These are phyloP conservation scores for Rhopalosiphum maidis DNA, from an alignment of 1,140 invertebrate genomes.

Conservation along the genomic window DNA sequence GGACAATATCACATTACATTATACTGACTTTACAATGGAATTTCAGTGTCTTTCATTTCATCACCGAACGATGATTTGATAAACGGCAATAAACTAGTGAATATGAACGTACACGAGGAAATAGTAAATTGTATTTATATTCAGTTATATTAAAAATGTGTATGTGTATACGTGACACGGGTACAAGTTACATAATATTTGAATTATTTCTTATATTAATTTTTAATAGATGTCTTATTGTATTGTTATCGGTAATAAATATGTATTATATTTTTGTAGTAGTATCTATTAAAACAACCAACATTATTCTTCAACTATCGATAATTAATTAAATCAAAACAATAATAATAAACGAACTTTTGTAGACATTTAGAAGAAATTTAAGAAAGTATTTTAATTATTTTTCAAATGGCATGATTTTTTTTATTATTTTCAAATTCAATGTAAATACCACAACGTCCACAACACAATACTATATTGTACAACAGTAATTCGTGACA, in stretches of 20 bases:
- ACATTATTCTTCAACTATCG: not conserved
- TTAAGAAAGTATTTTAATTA: not conserved
- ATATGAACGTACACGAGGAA: not conserved
- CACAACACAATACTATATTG: not conserved
- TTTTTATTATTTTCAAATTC: not conserved
- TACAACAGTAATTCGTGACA: not conserved
- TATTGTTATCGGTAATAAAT: not conserved
- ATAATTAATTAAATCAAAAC: not conserved
- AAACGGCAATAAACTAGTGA: not conserved
- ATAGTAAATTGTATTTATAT: not conserved
- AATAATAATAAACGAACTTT: not conserved
- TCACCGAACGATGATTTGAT: not conserved
- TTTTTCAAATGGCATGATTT: not conserved
- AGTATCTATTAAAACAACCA: not conserved
- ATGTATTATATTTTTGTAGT: not conserved
- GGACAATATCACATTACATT: conserved; percentile 40
- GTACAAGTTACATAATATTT: not conserved
- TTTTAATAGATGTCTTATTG: not conserved
- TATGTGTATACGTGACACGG: not conserved
- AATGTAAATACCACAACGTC: not conserved
- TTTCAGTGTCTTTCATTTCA: conserved; percentile 36
- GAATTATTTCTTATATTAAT: not conserved
- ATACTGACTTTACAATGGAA: not conserved
- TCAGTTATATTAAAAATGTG: not conserved
- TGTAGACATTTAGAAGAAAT: not conserved